Evolutionary conservation across 2,113 vertebrate genomes (phyloP).

Genomic region (Oryzias javanicus): DNA sequence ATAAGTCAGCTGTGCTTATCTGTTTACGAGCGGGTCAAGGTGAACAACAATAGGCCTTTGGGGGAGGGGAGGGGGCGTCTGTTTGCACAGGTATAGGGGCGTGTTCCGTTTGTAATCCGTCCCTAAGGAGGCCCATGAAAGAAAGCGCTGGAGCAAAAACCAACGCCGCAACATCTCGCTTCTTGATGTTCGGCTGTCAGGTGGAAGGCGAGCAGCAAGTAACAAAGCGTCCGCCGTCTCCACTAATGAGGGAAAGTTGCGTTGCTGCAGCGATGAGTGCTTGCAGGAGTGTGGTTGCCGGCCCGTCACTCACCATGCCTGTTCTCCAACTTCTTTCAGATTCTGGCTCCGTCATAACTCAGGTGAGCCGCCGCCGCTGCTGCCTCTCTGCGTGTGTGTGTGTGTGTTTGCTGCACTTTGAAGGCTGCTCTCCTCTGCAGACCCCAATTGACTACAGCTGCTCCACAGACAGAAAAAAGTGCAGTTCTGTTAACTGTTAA

Average conservation of each 20-base stretch:
- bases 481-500: not conserved
- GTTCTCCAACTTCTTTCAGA: slow-evolving; percentile 86
- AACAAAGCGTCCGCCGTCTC: slow-evolving; percentile 64
- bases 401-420: slow-evolving; percentile 53
- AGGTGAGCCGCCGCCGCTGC: slow-evolving; percentile 81
- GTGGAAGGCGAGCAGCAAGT: slow-evolving; percentile 67
- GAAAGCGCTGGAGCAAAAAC: slow-evolving; percentile 71
- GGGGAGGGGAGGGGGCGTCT: slow-evolving; percentile 19
- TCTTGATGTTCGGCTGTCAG: slow-evolving; percentile 70
- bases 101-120: slow-evolving; percentile 53
- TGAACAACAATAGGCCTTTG: slow-evolving; percentile 48
- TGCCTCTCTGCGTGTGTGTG: slow-evolving; percentile 9
- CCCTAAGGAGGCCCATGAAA: slow-evolving; percentile 77
- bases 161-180: slow-evolving; percentile 55
- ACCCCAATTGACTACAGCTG: slow-evolving; percentile 54
- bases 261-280: slow-evolving; percentile 49
- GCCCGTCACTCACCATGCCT: slow-evolving; percentile 72
- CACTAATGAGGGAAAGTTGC: slow-evolving; percentile 73
- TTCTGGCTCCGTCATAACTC: slow-evolving; percentile 80
- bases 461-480: slow-evolving; percentile 35
- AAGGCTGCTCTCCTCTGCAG: slow-evolving; percentile 54
- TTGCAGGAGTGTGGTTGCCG: slow-evolving; percentile 66
- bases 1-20: too few relatives aligned
- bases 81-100: slow-evolving; percentile 33
- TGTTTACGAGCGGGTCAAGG: slow-evolving; percentile 59